Percentiles rank a stretch among this genome's conserved stretches.
Evolutionary conservation across 2,888 invertebrate genomes (phyloP).

Genomic region (Cactoblastis cactorum): DNA sequence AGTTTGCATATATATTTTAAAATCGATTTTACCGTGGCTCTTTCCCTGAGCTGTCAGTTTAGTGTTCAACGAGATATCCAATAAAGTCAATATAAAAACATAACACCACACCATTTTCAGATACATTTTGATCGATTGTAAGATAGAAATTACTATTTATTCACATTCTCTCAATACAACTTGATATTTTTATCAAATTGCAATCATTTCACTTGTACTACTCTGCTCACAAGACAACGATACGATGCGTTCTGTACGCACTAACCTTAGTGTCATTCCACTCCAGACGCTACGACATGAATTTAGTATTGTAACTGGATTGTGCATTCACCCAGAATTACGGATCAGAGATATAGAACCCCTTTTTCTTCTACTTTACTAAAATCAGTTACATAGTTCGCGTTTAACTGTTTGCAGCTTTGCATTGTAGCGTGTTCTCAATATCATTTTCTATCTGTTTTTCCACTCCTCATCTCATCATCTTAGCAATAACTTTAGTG

Average conservation of each 20-base stretch:
- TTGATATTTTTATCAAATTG: conserved; percentile 37
- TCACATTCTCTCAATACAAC: conserved; percentile 60
- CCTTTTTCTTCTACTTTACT: too few relatives aligned
- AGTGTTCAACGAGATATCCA: conserved; percentile 83
- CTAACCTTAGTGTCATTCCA: background rate
- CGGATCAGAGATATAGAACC: too few relatives aligned
- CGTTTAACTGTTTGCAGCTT: too few relatives aligned
- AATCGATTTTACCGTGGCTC: conserved; percentile 84
- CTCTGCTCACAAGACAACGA: conserved; percentile 35
- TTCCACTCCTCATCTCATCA: too few relatives aligned
- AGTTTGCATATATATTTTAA: conserved; percentile 21
- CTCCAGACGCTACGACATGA: background rate
- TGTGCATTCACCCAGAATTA: too few relatives aligned
- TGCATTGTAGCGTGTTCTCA: too few relatives aligned
- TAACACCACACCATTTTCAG: conserved; percentile 81
- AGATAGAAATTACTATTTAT: conserved; percentile 43
- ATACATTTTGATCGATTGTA: conserved; percentile 66
- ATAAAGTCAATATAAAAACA: conserved; percentile 82
- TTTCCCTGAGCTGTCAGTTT: conserved; percentile 86
- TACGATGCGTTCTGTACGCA: conserved; percentile 29
- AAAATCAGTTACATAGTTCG: too few relatives aligned
- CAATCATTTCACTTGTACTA: conserved; percentile 12
- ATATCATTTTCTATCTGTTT: too few relatives aligned
- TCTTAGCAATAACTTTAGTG: too few relatives aligned
- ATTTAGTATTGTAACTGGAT: too few relatives aligned